Conservation (phyloP, 2,113 vertebrate species). For the Microcebus jonahi region DNA sequence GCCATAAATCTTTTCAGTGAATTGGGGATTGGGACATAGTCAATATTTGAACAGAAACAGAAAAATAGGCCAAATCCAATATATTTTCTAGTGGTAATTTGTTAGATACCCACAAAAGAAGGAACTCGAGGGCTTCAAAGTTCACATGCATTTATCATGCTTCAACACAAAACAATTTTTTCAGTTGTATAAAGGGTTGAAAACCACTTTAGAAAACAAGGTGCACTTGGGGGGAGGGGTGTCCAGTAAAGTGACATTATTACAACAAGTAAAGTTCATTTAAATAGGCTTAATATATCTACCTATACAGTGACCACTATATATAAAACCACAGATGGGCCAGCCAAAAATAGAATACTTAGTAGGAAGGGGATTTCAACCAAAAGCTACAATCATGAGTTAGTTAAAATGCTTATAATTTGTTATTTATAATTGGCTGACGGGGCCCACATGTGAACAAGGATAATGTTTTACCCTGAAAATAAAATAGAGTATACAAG, state of each 20-base stretch:
- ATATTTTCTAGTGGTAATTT: background rate
- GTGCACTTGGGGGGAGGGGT: background rate
- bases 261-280: background rate
- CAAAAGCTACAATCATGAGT: background rate
- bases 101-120: background rate
- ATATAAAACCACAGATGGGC: background rate
- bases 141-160: constrained; percentile 50
- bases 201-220: constrained; percentile 54
- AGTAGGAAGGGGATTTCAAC: background rate
- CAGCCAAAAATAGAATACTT: background rate
- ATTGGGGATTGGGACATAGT: background rate
- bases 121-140: constrained; percentile 25
- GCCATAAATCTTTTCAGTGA: background rate
- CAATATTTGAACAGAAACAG: background rate
- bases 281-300: background rate
- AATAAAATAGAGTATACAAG: background rate
- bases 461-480: background rate
- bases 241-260: background rate
- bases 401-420: background rate
- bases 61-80: background rate
- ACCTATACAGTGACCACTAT: background rate
- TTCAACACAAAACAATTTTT: constrained; percentile 55
- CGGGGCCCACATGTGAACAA: background rate
- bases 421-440: background rate
- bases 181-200: background rate